Evolutionary conservation across 2,113 vertebrate species (phyloP).

Genomic region (Cepphus grylle): DNA sequence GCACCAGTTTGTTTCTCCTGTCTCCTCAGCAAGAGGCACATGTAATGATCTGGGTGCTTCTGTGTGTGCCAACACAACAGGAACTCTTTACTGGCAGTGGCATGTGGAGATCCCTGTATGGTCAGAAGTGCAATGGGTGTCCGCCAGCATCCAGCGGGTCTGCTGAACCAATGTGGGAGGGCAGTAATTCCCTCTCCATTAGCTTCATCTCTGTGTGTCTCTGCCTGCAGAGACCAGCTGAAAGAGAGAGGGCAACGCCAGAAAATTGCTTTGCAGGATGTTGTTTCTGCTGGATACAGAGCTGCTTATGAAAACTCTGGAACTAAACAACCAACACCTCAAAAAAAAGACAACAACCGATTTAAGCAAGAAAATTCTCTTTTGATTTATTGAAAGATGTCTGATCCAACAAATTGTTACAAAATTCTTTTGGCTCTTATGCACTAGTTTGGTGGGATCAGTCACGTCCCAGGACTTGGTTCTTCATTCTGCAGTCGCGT

Average conservation of each 20-base stretch:
- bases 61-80: neutral
- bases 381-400: neutral
- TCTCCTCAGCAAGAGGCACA: neutral
- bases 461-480: neutral
- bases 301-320: neutral
- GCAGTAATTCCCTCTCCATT: neutral
- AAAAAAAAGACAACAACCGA: neutral
- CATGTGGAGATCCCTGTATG: rapidly evolving
- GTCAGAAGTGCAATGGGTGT: neutral
- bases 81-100: neutral
- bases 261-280: neutral
- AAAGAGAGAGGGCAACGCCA: neutral
- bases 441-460: neutral
- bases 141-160: neutral
- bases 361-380: neutral
- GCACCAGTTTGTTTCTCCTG: neutral
- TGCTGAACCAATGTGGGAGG: neutral
- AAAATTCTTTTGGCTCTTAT: neutral
- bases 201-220: neutral
- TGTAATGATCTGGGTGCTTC: neutral
- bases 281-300: neutral
- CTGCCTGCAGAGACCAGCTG: neutral
- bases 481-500: neutral
- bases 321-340: neutral
- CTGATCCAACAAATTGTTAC: neutral